phyloP scores from a whole-genome alignment of 2,113 vertebrate species.

The Trochalopteron elliotii region DNA sequence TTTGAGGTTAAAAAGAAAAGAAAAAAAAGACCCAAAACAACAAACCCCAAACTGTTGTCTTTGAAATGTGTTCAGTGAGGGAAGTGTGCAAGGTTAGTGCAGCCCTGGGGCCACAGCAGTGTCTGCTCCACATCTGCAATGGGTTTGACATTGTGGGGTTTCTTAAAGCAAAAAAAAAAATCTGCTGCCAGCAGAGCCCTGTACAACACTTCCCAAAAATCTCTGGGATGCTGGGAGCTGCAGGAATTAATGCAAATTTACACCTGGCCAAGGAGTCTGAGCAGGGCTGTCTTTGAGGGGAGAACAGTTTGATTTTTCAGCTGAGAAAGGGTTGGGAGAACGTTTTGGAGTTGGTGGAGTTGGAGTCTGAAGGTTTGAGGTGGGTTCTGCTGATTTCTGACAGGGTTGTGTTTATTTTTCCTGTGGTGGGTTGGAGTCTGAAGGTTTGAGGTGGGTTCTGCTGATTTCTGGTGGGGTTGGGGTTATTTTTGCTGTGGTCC shows the following conservation, averaged over 20 bases:
- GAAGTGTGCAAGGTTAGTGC: neutral
- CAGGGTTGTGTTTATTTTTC: accelerated
- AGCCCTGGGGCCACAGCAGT: neutral
- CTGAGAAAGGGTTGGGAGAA: neutral
- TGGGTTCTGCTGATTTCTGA: neutral
- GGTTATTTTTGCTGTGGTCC: accelerated
- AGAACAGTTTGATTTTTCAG: accelerated
- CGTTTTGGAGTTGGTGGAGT: accelerated
- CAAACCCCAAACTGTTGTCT: neutral
- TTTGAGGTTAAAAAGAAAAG: neutral
- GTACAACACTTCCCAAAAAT: neutral
- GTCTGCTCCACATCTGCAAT: neutral
- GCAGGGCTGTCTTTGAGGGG: accelerated
- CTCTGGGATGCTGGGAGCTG: neutral
- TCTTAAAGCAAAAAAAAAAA: neutral
- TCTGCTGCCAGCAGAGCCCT: neutral
- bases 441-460: too few species aligned
- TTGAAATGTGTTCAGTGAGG: neutral
- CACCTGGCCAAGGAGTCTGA: too few species aligned
- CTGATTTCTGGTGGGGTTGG: too few species aligned
- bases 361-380: neutral
- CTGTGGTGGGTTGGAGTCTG: too few species aligned
- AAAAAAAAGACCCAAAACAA: too few species aligned
- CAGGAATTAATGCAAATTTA: neutral
- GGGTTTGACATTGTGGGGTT: neutral